Percentiles rank a stretch among this genome's conserved stretches.
Conservation (phyloP, 2,888 invertebrate species). For the Bombyx huttoni region DNA sequence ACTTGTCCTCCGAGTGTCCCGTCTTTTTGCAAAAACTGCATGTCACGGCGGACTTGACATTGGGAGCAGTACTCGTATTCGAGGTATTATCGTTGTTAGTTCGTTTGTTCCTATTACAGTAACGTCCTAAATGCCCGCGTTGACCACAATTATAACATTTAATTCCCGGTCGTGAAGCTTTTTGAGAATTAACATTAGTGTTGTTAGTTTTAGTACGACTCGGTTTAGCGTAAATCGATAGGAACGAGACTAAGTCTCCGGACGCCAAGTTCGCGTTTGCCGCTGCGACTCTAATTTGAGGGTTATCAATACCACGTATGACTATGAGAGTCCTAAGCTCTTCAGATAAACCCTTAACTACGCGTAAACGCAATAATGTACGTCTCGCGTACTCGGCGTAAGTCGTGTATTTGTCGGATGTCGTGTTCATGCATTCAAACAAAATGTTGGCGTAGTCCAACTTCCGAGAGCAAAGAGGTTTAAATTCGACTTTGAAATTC, state of each 20-base stretch:
- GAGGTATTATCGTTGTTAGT: too few relatives aligned
- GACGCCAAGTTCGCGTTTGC: slow-evolving; percentile 10
- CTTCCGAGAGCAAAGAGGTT: slow-evolving; percentile 8
- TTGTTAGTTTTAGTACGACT: too few relatives aligned
- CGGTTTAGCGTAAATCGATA: too few relatives aligned
- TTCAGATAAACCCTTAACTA: slow-evolving; percentile 12
- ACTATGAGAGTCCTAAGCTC: slow-evolving; percentile 12
- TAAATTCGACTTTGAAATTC: slow-evolving; percentile 12
- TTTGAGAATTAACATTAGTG: too few relatives aligned
- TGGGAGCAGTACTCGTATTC: too few relatives aligned
- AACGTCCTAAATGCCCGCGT: too few relatives aligned
- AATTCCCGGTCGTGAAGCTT: too few relatives aligned
- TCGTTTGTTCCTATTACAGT: too few relatives aligned
- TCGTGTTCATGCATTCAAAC: slow-evolving; percentile 7
- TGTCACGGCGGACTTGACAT: too few relatives aligned
- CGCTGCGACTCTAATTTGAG: slow-evolving; percentile 9
- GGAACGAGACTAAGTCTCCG: too few relatives aligned
- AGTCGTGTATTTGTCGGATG: slow-evolving; percentile 8
- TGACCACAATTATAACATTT: too few relatives aligned
- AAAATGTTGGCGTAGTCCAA: slow-evolving; percentile 9
- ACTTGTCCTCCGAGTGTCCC: background rate
- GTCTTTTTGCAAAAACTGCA: background rate
- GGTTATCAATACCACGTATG: slow-evolving; percentile 10
- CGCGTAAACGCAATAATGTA: slow-evolving; percentile 7
- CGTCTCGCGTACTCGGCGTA: slow-evolving; percentile 12